Evolutionary conservation across 2,888 invertebrate species (phyloP).

Genomic region (Byasa hedistus): DNA sequence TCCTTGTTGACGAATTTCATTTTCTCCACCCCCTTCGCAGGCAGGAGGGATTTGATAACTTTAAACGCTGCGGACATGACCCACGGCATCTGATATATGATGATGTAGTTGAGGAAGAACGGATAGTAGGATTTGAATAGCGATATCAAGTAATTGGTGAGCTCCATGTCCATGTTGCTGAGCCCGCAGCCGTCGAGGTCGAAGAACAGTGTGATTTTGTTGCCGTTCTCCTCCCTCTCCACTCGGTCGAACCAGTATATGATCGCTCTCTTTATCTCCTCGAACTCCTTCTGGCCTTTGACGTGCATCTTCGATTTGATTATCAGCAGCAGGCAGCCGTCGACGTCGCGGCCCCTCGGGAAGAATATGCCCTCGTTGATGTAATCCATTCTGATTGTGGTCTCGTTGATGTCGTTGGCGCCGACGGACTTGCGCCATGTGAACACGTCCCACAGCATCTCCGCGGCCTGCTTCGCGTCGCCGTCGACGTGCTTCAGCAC

Average conservation of each 20-base stretch:
- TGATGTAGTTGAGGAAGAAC: slow-evolving; percentile 90
- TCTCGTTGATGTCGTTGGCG: slow-evolving; percentile 85
- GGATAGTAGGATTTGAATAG: slow-evolving; percentile 95
- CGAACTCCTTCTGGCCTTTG: slow-evolving; percentile 87
- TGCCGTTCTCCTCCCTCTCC: slow-evolving; percentile 87
- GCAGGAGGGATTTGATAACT: slow-evolving; percentile 91
- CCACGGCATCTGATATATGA: slow-evolving; percentile 97
- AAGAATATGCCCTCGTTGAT: slow-evolving; percentile 87
- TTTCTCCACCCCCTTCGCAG: slow-evolving; percentile 92
- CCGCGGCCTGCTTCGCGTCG: slow-evolving; percentile 81
- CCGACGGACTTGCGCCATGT: slow-evolving; percentile 88
- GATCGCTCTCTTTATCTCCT: slow-evolving; percentile 88
- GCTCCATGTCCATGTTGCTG: slow-evolving; percentile 94
- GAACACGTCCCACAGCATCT: slow-evolving; percentile 87
- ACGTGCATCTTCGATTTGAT: slow-evolving; percentile 89
- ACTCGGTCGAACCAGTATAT: slow-evolving; percentile 92
- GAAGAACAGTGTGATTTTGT: slow-evolving; percentile 90
- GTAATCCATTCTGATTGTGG: slow-evolving; percentile 83
- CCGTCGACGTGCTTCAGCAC: slow-evolving; percentile 86
- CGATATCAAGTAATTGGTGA: slow-evolving; percentile 91
- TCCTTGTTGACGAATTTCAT: slow-evolving; percentile 91
- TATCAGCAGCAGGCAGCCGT: slow-evolving; percentile 88
- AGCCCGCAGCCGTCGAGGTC: slow-evolving; percentile 94
- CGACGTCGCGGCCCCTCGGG: slow-evolving; percentile 87
- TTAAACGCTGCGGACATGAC: slow-evolving; percentile 94